Evolutionary conservation across 2,888 invertebrate species (phyloP).

Genomic region (Tenthredo livida): DNA sequence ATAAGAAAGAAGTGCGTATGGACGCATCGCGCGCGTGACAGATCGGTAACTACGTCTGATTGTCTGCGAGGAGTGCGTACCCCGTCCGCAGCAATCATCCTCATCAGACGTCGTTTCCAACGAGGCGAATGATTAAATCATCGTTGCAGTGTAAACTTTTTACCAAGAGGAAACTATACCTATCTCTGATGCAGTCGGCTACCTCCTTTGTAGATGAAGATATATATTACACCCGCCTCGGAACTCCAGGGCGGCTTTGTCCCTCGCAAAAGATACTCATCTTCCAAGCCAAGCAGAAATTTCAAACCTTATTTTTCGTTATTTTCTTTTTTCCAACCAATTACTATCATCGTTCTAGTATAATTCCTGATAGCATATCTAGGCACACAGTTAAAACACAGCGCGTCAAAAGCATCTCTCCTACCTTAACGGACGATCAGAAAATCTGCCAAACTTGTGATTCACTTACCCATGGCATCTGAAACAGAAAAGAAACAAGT

Average conservation of each 20-base stretch:
- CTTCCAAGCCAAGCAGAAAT: neutral
- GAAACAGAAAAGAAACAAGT: constrained; percentile 82
- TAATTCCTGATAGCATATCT: neutral
- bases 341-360: neutral
- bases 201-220: constrained; percentile 48
- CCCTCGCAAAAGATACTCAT: constrained; percentile 9
- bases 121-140: constrained; percentile 55
- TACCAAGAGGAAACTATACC: constrained; percentile 28
- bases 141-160: constrained; percentile 45
- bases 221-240: constrained; percentile 34
- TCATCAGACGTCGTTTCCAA: constrained; percentile 49
- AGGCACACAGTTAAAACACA: neutral
- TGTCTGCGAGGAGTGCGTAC: constrained; percentile 50
- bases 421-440: constrained; percentile 26
- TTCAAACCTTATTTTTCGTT: neutral
- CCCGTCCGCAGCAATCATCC: constrained; percentile 45
- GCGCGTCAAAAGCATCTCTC: neutral
- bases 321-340: neutral
- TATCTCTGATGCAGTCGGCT: constrained; percentile 31
- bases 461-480: constrained; percentile 90
- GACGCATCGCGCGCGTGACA: constrained; percentile 55
- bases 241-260: constrained; percentile 33
- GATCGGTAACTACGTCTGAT: constrained; percentile 54
- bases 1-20: constrained; percentile 49
- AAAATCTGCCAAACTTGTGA: neutral